These are phyloP conservation scores for Proisotoma minuta DNA, from an alignment of 2,888 invertebrate species.

Conservation along the genomic window DNA sequence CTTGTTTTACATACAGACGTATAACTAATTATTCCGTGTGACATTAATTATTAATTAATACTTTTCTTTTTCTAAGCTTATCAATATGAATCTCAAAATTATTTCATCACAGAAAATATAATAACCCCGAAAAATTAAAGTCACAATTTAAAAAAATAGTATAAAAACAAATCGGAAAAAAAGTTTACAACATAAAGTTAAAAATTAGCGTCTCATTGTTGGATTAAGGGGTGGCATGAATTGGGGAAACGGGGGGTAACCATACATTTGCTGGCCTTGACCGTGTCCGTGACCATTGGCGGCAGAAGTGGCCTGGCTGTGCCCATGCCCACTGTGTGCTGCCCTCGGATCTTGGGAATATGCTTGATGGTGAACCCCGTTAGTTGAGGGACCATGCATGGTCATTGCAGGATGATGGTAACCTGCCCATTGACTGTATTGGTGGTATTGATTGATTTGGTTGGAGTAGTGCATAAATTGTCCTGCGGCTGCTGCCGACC, in stretches of 20 bases:
- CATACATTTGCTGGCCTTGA: slow-evolving; percentile 24
- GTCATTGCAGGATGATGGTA: too few species aligned
- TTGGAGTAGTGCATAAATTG: slow-evolving; percentile 12
- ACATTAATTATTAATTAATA: too few species aligned
- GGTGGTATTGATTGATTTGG: slow-evolving; percentile 13
- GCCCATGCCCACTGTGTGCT: slow-evolving; percentile 19
- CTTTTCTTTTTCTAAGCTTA: too few species aligned
- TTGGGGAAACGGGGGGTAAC: slow-evolving; percentile 29
- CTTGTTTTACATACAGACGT: too few species aligned
- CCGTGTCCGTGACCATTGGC: slow-evolving; percentile 25
- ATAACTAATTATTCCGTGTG: too few species aligned
- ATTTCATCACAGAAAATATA: too few species aligned
- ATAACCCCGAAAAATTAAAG: background rate
- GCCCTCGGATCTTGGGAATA: slow-evolving; percentile 4
- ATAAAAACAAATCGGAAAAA: too few species aligned
- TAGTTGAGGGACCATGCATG: slow-evolving; percentile 6
- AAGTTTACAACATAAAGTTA: background rate
- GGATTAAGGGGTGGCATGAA: slow-evolving; percentile 40
- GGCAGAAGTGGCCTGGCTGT: too few species aligned
- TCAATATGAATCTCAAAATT: too few species aligned
- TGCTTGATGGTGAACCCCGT: slow-evolving; percentile 11
- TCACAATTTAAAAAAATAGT: background rate
- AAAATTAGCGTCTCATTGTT: slow-evolving; percentile 32
- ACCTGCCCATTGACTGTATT: background rate
- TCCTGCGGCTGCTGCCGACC: slow-evolving; percentile 15